These are phyloP conservation scores for Chaenocephalus aceratus DNA, from an alignment of 2,113 vertebrate species.

Conservation along the genomic window DNA sequence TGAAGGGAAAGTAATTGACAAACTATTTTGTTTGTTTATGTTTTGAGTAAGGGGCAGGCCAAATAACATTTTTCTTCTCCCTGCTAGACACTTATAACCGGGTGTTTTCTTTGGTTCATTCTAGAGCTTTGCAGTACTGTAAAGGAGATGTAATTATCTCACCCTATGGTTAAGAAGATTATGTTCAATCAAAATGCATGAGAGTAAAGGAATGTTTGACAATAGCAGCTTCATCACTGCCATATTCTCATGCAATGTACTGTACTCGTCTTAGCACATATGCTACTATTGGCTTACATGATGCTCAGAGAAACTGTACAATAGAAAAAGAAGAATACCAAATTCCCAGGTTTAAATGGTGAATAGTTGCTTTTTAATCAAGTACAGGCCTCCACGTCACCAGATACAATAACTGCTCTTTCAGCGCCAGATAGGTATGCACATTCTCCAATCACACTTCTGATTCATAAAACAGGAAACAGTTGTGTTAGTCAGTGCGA, in stretches of 20 bases:
- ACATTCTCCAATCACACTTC: slow-evolving; percentile 25
- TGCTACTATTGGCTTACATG: neutral
- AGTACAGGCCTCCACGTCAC: slow-evolving; percentile 1
- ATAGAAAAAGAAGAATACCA: neutral
- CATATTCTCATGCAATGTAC: neutral
- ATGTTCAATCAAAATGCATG: neutral
- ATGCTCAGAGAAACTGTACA: neutral
- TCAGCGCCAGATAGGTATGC: slow-evolving; percentile 3
- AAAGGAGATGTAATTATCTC: neutral
- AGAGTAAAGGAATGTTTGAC: neutral
- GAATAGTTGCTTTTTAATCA: slow-evolving; percentile 4
- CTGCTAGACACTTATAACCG: too few species aligned
- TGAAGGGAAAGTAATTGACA: too few species aligned
- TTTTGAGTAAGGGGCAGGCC: too few species aligned
- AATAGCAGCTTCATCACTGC: neutral
- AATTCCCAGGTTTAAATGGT: neutral
- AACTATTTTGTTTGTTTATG: too few species aligned
- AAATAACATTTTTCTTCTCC: too few species aligned
- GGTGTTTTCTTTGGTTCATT: neutral
- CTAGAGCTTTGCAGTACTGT: neutral
- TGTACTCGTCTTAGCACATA: neutral
- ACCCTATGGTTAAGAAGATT: neutral
- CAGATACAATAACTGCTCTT: slow-evolving; percentile 2
- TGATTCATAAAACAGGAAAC: slow-evolving; percentile 33
- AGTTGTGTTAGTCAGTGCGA: slow-evolving; percentile 13